Conservation (phyloP, 2,113 vertebrate species). For the Acrocephalus arundinaceus region DNA sequence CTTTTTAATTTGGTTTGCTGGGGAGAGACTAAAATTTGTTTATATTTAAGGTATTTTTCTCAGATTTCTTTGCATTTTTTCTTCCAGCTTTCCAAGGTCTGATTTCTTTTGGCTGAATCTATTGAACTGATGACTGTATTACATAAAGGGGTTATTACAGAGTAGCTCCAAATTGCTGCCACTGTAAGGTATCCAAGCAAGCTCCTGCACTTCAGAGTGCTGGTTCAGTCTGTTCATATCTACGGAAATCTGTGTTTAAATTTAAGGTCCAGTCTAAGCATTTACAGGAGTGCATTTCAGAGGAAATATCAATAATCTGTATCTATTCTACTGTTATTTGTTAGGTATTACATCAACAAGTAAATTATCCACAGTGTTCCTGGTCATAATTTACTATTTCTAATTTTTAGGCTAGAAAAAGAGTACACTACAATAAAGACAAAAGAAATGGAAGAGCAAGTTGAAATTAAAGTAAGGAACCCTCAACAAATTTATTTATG, state of each 20-base stretch:
- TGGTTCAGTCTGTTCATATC: neutral
- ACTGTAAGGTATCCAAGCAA: neutral
- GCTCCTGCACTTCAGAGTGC: neutral
- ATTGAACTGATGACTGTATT: neutral
- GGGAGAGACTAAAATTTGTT: neutral
- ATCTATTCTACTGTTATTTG: neutral
- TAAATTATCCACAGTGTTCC: neutral
- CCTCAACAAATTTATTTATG: neutral
- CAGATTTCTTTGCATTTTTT: neutral
- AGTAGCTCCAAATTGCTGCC: neutral
- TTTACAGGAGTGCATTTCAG: neutral
- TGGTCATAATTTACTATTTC: slow-evolving; percentile 5
- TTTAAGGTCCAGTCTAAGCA: neutral
- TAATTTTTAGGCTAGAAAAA: slow-evolving; percentile 89
- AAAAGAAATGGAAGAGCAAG: slow-evolving; percentile 99
- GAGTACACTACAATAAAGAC: slow-evolving; percentile 99
- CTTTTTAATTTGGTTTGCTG: neutral
- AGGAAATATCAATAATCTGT: neutral
- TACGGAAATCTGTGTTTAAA: neutral
- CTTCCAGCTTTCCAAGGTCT: neutral
- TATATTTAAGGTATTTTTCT: neutral
- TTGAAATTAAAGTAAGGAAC: slow-evolving; percentile 94
- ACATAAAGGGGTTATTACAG: neutral
- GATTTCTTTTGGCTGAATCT: neutral
- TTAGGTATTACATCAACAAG: neutral